phyloP scores from a whole-genome alignment of 2,888 invertebrate genomes.

The Xylota segnis region DNA sequence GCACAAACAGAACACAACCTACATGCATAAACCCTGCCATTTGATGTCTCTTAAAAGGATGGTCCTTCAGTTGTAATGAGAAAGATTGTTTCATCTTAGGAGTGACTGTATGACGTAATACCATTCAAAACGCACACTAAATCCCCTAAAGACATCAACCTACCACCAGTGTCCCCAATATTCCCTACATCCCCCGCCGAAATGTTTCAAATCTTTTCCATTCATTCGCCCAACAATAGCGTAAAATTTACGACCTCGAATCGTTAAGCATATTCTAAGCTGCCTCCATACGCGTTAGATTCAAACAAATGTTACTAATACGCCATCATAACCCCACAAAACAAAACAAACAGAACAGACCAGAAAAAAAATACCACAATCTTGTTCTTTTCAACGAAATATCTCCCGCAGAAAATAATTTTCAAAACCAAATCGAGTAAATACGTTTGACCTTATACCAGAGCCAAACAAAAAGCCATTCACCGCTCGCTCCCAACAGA shows the following conservation, averaged over 20 bases:
- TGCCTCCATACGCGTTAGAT: neutral
- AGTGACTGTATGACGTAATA: too few relatives aligned
- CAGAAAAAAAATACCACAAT: neutral
- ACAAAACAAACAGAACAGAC: too few relatives aligned
- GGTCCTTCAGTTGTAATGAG: too few relatives aligned
- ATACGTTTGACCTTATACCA: conserved; percentile 34
- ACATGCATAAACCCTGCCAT: too few relatives aligned
- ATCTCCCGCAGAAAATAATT: neutral
- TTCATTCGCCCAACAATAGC: conserved; percentile 4
- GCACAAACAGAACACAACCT: too few relatives aligned
- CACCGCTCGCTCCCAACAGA: neutral
- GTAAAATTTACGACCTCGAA: conserved; percentile 1
- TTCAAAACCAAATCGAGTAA: neutral
- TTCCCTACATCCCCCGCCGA: neutral
- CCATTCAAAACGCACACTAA: too few relatives aligned
- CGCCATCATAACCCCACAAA: neutral
- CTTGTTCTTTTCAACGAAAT: neutral
- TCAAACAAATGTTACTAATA: neutral
- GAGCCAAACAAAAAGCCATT: conserved; percentile 27
- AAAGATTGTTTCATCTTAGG: too few relatives aligned
- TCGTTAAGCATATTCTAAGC: conserved; percentile 9
- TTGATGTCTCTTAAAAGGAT: too few relatives aligned
- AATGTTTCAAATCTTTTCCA: neutral
- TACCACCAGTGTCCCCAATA: too few relatives aligned
- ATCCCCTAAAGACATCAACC: too few relatives aligned